phyloP scores from a whole-genome alignment of 2,888 invertebrate species.

The Pegoplata infirma region DNA sequence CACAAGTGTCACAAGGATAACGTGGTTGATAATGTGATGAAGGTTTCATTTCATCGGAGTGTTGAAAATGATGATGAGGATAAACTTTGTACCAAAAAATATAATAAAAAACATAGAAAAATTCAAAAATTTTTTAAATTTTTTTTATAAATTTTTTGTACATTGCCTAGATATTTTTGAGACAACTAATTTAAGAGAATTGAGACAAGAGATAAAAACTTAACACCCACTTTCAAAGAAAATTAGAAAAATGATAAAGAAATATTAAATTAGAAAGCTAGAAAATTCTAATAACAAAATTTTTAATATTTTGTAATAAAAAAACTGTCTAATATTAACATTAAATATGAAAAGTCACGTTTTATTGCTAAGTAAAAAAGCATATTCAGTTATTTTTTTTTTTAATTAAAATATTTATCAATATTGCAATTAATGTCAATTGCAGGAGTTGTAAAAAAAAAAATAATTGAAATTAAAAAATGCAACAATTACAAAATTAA shows the following conservation, averaged over 20 bases:
- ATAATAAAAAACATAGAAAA: slow-evolving; percentile 16
- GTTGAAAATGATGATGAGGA: too few relatives aligned
- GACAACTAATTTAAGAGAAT: not conserved
- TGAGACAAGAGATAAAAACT: not conserved
- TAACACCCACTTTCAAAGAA: not conserved
- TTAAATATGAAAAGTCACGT: too few relatives aligned
- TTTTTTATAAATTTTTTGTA: not conserved
- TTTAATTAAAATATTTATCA: too few relatives aligned
- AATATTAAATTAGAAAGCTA: not conserved
- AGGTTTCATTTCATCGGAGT: not conserved
- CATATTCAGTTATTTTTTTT: too few relatives aligned
- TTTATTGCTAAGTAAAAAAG: too few relatives aligned
- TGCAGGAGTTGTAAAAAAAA: too few relatives aligned
- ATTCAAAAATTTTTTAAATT: not conserved
- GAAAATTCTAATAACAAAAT: not conserved
- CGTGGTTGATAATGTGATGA: slow-evolving; percentile 63
- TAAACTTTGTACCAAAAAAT: slow-evolving; percentile 25
- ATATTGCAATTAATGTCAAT: too few relatives aligned
- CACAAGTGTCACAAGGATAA: slow-evolving; percentile 69
- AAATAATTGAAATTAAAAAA: too few relatives aligned
- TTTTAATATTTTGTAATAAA: too few relatives aligned
- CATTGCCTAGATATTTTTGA: not conserved
- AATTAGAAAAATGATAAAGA: not conserved
- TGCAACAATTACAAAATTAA: too few relatives aligned
- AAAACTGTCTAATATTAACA: too few relatives aligned